These are phyloP conservation scores for Cephonodes hylas DNA, from an alignment of 2,888 invertebrate species.

Conservation along the genomic window DNA sequence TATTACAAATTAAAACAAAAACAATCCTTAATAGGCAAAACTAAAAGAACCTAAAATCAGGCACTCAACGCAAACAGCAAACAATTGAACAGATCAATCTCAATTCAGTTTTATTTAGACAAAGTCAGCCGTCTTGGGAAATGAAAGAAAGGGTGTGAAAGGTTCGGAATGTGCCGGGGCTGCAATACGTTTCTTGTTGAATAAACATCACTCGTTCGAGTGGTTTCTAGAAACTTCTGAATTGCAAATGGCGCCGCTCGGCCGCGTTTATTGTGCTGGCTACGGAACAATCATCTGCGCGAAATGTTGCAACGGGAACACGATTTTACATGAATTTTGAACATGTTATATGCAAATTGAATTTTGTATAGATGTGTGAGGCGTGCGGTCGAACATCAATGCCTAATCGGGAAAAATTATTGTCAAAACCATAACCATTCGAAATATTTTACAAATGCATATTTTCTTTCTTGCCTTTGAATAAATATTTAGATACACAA, in stretches of 20 bases:
- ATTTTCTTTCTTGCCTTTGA: no score
- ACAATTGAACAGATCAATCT: not conserved
- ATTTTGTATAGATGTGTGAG: no score
- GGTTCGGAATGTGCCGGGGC: conserved; percentile 8
- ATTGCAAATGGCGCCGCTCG: not conserved
- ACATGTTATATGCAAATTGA: no score
- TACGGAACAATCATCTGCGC: not conserved
- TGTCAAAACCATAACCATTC: no score
- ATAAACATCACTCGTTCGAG: conserved; percentile 14
- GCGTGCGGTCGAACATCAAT: no score
- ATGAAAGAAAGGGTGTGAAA: conserved; percentile 17
- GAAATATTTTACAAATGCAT: no score
- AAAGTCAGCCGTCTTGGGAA: conserved; percentile 22
- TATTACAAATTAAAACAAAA: no score
- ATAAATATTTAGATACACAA: no score
- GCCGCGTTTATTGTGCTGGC: not conserved
- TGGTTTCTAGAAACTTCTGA: not conserved
- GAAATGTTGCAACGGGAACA: not conserved
- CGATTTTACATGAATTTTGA: no score
- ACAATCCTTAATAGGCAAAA: no score
- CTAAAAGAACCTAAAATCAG: no score
- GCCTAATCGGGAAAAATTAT: no score
- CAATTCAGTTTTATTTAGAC: conserved; percentile 23
- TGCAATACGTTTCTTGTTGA: conserved; percentile 19
- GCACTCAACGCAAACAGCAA: not conserved